Evolutionary conservation across 2,888 invertebrate genomes (phyloP).

Genomic region (Eupithecia abbreviata): DNA sequence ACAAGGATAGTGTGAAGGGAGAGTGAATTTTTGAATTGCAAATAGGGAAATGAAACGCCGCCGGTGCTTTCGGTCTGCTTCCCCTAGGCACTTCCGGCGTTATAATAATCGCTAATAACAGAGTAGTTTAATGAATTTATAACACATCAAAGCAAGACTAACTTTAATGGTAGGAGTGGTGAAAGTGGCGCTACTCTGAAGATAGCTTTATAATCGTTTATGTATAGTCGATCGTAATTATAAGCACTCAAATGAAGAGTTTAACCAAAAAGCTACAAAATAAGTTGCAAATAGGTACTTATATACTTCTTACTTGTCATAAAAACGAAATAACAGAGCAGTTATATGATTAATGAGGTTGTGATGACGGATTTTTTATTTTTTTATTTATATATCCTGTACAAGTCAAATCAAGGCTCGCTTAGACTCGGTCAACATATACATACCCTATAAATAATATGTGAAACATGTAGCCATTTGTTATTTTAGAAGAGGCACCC

Average conservation of each 20-base stretch:
- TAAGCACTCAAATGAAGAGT: background rate
- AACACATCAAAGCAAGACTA: constrained; percentile 66
- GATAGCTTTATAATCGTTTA: background rate
- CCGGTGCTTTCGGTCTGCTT: constrained; percentile 63
- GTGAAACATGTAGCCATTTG: background rate
- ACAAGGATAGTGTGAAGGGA: constrained; percentile 54
- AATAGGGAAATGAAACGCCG: constrained; percentile 75
- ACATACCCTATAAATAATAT: too few species aligned
- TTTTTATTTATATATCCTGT: too few species aligned
- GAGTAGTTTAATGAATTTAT: constrained; percentile 78
- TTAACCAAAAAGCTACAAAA: too few species aligned
- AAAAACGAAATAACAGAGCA: too few species aligned
- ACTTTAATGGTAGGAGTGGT: background rate
- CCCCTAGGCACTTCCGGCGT: constrained; percentile 69
- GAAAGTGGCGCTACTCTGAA: background rate
- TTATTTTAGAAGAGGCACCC: background rate
- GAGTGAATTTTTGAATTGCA: constrained; percentile 81
- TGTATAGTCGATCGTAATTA: background rate
- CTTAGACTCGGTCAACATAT: background rate
- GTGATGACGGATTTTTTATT: too few species aligned
- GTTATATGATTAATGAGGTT: too few species aligned
- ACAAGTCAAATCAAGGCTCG: background rate
- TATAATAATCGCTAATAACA: constrained; percentile 79
- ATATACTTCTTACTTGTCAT: too few species aligned
- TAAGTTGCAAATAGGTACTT: too few species aligned